These are phyloP conservation scores for Aulostomus chinensis DNA, from an alignment of 2,797 vertebrate species.

Conservation along the genomic window DNA sequence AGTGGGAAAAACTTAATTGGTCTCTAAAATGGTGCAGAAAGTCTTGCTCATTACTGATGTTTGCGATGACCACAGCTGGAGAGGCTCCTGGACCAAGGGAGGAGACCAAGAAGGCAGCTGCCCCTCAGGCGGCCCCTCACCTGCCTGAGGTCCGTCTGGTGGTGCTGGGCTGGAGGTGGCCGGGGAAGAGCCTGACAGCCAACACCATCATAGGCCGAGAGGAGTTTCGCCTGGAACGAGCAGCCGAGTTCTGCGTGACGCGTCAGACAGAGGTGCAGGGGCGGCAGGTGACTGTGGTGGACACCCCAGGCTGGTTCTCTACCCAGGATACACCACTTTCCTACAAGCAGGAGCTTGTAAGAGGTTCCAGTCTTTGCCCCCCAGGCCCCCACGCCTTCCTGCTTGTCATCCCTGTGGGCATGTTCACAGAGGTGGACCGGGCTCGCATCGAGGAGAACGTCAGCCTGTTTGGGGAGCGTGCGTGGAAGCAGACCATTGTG, in stretches of 20 bases:
- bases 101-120: slow-evolving; percentile 36
- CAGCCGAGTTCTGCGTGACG: slow-evolving; percentile 76
- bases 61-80: slow-evolving; percentile 24
- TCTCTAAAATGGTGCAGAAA: neutral
- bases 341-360: slow-evolving; percentile 76
- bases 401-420: slow-evolving; percentile 80
- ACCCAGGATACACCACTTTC: slow-evolving; percentile 60
- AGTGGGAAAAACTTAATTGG: no score
- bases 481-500: slow-evolving; percentile 80
- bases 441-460: slow-evolving; percentile 79
- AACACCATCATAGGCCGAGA: slow-evolving; percentile 84
- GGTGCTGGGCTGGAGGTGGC: slow-evolving; percentile 85
- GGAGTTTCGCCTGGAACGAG: slow-evolving; percentile 76
- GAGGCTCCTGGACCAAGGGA: slow-evolving; percentile 38
- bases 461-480: slow-evolving; percentile 73
- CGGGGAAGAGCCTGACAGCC: slow-evolving; percentile 85
- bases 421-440: slow-evolving; percentile 81
- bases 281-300: slow-evolving; percentile 76
- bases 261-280: slow-evolving; percentile 55
- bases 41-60: neutral
- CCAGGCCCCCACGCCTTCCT: slow-evolving; percentile 83
- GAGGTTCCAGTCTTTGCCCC: slow-evolving; percentile 68
- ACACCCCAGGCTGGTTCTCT: slow-evolving; percentile 86
- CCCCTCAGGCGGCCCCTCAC: slow-evolving; percentile 26
- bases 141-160: slow-evolving; percentile 79